Conservation (phyloP, 1,140 invertebrate species). For the Bombus superbus region DNA sequence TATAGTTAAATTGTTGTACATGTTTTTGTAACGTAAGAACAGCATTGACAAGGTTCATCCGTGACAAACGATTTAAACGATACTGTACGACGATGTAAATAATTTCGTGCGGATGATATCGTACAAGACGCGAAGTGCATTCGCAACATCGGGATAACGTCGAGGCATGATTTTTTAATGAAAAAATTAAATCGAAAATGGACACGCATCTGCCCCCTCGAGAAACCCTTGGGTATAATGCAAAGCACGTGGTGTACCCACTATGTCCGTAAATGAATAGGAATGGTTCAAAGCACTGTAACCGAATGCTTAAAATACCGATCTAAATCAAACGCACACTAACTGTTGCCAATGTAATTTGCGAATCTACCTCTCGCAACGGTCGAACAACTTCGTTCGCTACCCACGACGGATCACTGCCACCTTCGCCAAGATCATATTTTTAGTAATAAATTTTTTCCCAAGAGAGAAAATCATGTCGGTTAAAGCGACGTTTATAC, state of each 20-base stretch:
- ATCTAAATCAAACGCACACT: not conserved
- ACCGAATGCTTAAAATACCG: conserved; percentile 3
- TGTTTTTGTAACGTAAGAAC: no score
- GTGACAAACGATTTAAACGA: no score
- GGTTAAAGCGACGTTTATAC: not conserved
- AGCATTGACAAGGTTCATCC: no score
- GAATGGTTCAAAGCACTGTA: not conserved
- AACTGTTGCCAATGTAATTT: conserved; percentile 12
- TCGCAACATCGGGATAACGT: no score
- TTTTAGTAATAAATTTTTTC: not conserved
- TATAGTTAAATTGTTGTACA: no score
- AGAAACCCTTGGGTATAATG: not conserved
- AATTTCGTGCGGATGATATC: no score
- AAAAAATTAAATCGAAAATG: not conserved
- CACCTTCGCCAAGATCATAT: not conserved
- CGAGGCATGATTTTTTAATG: not conserved
- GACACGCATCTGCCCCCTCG: not conserved
- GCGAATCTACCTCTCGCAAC: not conserved
- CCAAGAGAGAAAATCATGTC: no score
- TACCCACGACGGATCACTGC: not conserved
- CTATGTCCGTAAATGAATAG: not conserved
- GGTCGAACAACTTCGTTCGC: not conserved
- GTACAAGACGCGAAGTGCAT: no score
- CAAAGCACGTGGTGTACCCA: not conserved
- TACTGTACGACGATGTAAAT: no score